Percentiles rank a stretch among this genome's conserved stretches.
Conservation (phyloP, 2,113 vertebrate species). For the Salvelinus sp. region DNA sequence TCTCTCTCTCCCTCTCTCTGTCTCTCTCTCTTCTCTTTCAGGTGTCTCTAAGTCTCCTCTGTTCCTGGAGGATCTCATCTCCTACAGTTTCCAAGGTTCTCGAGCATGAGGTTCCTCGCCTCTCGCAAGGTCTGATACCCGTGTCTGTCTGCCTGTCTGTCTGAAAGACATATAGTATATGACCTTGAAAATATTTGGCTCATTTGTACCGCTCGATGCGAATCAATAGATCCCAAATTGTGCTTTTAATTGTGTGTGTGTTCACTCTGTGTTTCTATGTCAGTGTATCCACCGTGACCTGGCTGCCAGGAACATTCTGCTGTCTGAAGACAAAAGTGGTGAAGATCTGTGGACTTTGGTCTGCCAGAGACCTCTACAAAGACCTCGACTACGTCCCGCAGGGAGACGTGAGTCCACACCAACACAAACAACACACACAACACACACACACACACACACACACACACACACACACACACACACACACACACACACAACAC, state of each 20-base stretch:
- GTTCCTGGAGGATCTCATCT: constrained; percentile 90
- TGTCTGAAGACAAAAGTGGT: constrained; percentile 95
- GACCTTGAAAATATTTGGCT: no score
- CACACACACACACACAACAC: no score
- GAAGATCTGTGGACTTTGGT: constrained; percentile 97
- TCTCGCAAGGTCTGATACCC: constrained; percentile 84
- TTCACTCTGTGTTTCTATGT: not conserved
- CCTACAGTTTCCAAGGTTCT: constrained; percentile 85
- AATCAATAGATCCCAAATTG: no score
- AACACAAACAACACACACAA: not conserved
- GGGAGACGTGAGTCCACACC: constrained; percentile 88
- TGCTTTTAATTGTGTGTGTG: not conserved
- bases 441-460: no score
- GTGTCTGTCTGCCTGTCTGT: not conserved
- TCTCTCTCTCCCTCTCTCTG: not conserved
- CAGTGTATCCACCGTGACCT: constrained; percentile 95
- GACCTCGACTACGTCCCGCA: constrained; percentile 92
- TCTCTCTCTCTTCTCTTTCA: not conserved
- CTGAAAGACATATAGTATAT: no score
- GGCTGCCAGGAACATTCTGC: constrained; percentile 91
- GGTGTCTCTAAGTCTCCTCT: constrained; percentile 39
- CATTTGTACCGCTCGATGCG: no score
- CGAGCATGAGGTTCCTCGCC: constrained; percentile 94
- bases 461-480: no score
- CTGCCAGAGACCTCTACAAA: constrained; percentile 95